Conservation (phyloP, 1,140 invertebrate species). For the Diuraphis noxia region DNA sequence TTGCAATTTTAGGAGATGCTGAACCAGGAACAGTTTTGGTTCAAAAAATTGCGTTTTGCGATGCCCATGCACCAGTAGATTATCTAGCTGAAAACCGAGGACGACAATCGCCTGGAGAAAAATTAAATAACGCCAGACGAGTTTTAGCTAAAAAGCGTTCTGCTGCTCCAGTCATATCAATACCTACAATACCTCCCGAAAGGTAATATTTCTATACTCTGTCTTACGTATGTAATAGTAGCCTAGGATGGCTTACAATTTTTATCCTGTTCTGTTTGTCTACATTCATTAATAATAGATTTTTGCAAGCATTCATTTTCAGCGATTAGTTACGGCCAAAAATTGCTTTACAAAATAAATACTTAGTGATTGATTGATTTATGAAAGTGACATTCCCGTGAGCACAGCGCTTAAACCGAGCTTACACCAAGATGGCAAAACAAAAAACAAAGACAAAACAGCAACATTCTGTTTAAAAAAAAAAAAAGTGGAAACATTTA, state of each 20-base stretch:
- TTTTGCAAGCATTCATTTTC: too few species aligned
- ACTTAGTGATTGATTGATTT: too few species aligned
- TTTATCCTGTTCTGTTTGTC: not conserved
- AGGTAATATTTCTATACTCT: conserved; percentile 60
- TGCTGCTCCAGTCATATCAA: conserved; percentile 86
- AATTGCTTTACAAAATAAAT: too few species aligned
- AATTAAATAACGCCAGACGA: conserved; percentile 79
- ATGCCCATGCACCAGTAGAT: conserved; percentile 87
- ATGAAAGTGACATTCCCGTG: too few species aligned
- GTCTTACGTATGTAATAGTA: not conserved
- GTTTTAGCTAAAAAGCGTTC: conserved; percentile 83
- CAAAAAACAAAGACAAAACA: too few species aligned
- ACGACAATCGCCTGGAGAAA: conserved; percentile 62
- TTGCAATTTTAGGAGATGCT: conserved; percentile 62
- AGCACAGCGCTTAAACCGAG: too few species aligned
- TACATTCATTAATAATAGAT: not conserved
- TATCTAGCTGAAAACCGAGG: conserved; percentile 60
- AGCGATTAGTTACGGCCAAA: too few species aligned
- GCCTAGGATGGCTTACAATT: not conserved
- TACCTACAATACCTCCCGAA: conserved; percentile 91
- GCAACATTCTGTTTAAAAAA: too few species aligned
- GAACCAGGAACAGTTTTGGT: conserved; percentile 75
- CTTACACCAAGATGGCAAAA: too few species aligned
- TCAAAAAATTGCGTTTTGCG: conserved; percentile 94
- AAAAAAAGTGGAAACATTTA: too few species aligned